Evolutionary conservation across 2,113 vertebrate species (phyloP), one percentile per base, ranked within the genome.

Genomic region (Pungitius pungitius): DNA sequence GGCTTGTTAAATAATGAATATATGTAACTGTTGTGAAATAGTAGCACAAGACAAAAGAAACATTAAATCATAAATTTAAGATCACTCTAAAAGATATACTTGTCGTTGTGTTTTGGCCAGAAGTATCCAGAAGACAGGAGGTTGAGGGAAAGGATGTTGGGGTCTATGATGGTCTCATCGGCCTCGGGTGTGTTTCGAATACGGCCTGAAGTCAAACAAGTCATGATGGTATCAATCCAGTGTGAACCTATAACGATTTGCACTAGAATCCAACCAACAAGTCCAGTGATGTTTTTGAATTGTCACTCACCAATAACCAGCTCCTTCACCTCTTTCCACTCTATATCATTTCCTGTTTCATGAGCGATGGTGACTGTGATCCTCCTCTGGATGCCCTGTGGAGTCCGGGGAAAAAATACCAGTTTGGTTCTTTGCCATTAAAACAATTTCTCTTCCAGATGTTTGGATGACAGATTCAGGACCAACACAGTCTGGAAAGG

Each of bases 131-230:
- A 95, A 0, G 96, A 97, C 3, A 99, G 93, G 85, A 99, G 97
- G 91, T 98, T 99, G 88, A 99, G 95, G n/a, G 98, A 99, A 5
- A 99, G 86, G 85, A 99, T 98, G 93, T 99, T 98, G 71, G 98
- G 97, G 82, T 99, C 97, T 0, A 99, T 96, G 86, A 99, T 94
- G 49, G 97, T 98, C 81, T 99, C 98, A 0, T 99, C 97, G 0
- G 95, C 96, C 90, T 99, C 97, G 0, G 97, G 96, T 0, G 96
- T 97, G 93, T 96, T 99, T 81, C 98, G 93, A 86, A 99, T 99
- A 12, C 98, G 97, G 78, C 98, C 97, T 99, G 82, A 0, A 15
- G 75, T 22, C 61, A 6, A 15, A 86, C 5, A 78, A 69, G 4
- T 65, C 26, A 69, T 20, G 35, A 54, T 51, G 22, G 75, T 26